Evolutionary conservation across 1,140 invertebrate species (phyloP), one percentile per base, ranked within the genome.

Genomic region (Drosophila mojavensis): DNA sequence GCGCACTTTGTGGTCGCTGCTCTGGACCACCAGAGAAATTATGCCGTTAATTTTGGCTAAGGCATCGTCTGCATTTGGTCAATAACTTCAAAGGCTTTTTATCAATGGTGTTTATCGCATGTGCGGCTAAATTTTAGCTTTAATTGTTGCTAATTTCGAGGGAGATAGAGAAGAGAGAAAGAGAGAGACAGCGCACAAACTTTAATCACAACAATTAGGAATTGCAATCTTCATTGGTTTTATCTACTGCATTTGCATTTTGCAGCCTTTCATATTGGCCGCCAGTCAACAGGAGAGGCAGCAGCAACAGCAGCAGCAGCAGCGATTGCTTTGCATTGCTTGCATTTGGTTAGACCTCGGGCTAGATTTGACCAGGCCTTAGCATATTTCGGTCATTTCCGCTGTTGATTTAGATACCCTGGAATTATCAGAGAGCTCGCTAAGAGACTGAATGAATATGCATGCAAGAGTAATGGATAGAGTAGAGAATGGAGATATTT

Each of bases 91-190:
- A 81, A 86, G 63, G 59, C n/a, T 20, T 33, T 78, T 55, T 75
- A 88, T 88, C 77, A 63, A 51, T 47, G 51, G 48, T 54, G 45
- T 48, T 83, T 83, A 73, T 83, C 81, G 59, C 82, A 68, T 59
- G 65, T 67, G 43, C 36, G 75, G 74, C 79, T 64, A 58, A 86
- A 65, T 88, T 86, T 84, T 51, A 30, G 11, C 80, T 76, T 89
- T 89, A 88, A 88, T 88, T 88, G 84, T 80, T 59, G 79, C 69
- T 80, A 88, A 88, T 82, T 86, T 70, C 58, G 43, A 60, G 26
- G 9, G 24, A 47, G 5, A 55, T 9, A 20, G 45, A 51, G 66
- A 51, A 55, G 15, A 36, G 3, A 75, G 55, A 77, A 24, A 13
- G 26, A 50, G 6, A 39, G 4, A 13, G 24, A 54, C 53, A 59